Evolutionary conservation across 2,113 vertebrate species (phyloP), one percentile per base, ranked within the genome.

Genomic region (Elachura formosa): DNA sequence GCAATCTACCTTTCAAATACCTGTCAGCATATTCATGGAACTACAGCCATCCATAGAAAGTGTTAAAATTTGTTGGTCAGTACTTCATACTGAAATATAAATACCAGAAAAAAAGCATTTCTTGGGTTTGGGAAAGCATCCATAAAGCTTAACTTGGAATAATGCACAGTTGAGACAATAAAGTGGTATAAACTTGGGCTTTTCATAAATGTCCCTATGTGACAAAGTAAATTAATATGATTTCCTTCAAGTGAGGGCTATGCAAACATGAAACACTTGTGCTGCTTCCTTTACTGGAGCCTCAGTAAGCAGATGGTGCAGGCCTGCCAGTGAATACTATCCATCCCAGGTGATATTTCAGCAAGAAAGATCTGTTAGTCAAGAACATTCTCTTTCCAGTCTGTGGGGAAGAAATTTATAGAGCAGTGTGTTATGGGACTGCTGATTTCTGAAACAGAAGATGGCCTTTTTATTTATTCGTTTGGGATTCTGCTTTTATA

Each of bases 311-410:
- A 97, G 96, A 94, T 97, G 96, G 96, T 84, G 89, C 91, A 94
- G 87, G 72, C 71, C 81, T 93, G 90, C 90, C 91, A 75, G 84
- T 34, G 87, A 96, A 95, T 63, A 26, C 79, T 52, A 51, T 40
- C 69, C 93, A 90, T 97, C 94, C 69, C 95, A 96, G 96, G 96
- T 95, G 94, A 97, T 97, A 96, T 96, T 97, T 97, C 95, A 97
- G 94, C 54, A 91, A 92, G 93, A 90, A 94, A 95, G 94, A 95
- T 93, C 94, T 84, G 87, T 91, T 94, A 96, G 94, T 94, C 94
- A 92, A 86, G 95, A 96, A 93, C 74, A 75, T 91, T 88, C 93
- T 85, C 82, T 77, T 77, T 93, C 56, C 87, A 88, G 48, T 95
- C 94, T 95, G 76, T 90, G 67, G 94, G 90, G 91, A 92, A 66